These are phyloP conservation scores for Pantherophis vulpinus DNA, from an alignment of 2,797 vertebrate species.

Conservation along the genomic window DNA sequence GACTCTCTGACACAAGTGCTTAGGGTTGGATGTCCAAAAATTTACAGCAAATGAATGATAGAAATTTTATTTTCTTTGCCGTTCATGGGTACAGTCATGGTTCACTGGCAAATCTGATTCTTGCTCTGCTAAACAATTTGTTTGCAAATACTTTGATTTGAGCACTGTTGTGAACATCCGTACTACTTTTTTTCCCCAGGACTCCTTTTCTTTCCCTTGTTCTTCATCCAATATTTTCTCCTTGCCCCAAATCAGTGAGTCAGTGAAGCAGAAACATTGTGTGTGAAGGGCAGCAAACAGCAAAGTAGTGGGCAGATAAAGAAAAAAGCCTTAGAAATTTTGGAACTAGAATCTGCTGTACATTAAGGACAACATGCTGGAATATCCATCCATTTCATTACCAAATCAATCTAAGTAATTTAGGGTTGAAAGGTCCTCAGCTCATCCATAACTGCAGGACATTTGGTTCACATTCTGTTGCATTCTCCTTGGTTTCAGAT, in stretches of 20 bases:
- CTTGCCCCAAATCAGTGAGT: neutral
- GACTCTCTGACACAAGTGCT: slow-evolving; percentile 6
- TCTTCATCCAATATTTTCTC: neutral
- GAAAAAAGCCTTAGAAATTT: neutral
- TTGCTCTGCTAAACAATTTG: neutral
- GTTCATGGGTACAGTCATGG: neutral
- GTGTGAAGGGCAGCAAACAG: neutral
- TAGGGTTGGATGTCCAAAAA: neutral
- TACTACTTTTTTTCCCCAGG: neutral
- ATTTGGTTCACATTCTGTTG: neutral
- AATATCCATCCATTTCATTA: neutral
- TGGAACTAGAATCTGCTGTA: too few relatives aligned
- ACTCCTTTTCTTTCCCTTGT: neutral
- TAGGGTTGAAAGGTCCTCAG: too few relatives aligned
- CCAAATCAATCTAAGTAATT: neutral
- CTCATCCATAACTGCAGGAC: too few relatives aligned
- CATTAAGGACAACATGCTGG: neutral
- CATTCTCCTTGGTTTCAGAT: neutral
- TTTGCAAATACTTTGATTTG: neutral
- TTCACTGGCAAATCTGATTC: neutral
- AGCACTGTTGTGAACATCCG: neutral
- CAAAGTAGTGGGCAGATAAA: neutral
- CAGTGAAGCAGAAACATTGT: too few relatives aligned
- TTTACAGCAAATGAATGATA: neutral
- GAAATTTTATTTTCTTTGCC: neutral